Percentiles rank a stretch among this genome's conserved stretches.
phyloP scores from a whole-genome alignment of 2,888 invertebrate genomes.

The Pyralis farinalis region DNA sequence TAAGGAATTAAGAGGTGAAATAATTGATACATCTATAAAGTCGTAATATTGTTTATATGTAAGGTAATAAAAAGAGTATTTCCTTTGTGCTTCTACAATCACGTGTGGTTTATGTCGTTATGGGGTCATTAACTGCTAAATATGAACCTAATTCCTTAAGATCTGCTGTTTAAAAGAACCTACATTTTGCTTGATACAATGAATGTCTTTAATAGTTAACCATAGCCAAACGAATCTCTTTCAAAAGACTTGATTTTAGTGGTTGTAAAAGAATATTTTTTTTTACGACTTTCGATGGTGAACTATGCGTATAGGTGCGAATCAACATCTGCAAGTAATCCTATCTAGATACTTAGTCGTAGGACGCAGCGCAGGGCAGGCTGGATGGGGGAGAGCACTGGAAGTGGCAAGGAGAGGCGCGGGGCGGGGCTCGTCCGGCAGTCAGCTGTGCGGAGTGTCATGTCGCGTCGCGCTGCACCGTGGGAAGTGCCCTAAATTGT shows the following conservation, averaged over 20 bases:
- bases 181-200: too few relatives aligned
- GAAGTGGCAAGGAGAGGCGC: constrained; percentile 32
- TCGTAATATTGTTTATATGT: constrained; percentile 1
- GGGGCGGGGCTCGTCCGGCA: constrained; percentile 55
- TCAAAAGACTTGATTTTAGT: too few relatives aligned
- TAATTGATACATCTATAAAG: too few relatives aligned
- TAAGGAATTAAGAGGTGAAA: too few relatives aligned
- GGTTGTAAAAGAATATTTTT: too few relatives aligned
- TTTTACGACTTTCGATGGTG: too few relatives aligned
- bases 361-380: constrained; percentile 42
- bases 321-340: constrained; percentile 35
- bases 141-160: constrained; percentile 41
- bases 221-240: too few relatives aligned
- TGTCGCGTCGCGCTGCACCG: constrained; percentile 50
- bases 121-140: constrained; percentile 74
- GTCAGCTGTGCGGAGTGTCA: constrained; percentile 77
- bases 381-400: constrained; percentile 20
- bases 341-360: constrained; percentile 33
- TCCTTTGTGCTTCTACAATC: constrained; percentile 63
- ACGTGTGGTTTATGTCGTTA: constrained; percentile 74
- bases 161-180: constrained; percentile 15
- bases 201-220: neutral
- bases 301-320: constrained; percentile 5
- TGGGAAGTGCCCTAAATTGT: constrained; percentile 71
- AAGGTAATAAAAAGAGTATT: constrained; percentile 11